Percentiles rank a stretch among this genome's conserved stretches.
These are phyloP conservation scores for Melanophora roralis DNA, from an alignment of 2,888 invertebrate genomes.

Conservation along the genomic window DNA sequence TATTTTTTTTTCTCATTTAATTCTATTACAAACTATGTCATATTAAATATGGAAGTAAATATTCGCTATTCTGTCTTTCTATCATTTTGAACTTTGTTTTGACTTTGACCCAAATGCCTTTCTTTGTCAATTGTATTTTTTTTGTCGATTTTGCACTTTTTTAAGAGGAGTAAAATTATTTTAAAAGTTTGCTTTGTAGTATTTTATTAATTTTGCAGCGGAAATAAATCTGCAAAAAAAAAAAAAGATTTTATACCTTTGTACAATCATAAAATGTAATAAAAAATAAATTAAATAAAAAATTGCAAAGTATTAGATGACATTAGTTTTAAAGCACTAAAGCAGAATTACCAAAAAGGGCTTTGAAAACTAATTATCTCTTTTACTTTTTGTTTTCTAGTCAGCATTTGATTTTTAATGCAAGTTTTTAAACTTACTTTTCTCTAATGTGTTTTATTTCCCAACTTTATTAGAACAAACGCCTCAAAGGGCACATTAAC, in stretches of 20 bases:
- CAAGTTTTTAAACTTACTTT: background rate
- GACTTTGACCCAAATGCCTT: constrained; percentile 57
- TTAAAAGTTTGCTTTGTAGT: constrained; percentile 25
- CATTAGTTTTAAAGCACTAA: background rate
- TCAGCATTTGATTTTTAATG: constrained; percentile 31
- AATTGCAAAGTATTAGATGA: background rate
- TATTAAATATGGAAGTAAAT: background rate
- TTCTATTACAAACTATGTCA: constrained; percentile 9
- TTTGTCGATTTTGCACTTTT: background rate
- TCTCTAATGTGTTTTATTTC: background rate
- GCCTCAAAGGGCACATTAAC: constrained; percentile 11
- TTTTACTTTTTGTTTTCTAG: background rate
- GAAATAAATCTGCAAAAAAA: constrained; percentile 2
- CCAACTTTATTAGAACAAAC: background rate
- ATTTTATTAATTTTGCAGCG: background rate
- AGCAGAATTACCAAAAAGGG: background rate
- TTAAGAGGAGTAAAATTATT: constrained; percentile 24
- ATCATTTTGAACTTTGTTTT: constrained; percentile 54
- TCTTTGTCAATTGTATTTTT: background rate
- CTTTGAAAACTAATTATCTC: background rate
- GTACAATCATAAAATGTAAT: too few species aligned
- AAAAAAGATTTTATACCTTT: constrained; percentile 49
- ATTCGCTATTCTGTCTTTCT: constrained; percentile 12
- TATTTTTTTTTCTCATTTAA: constrained; percentile 17
- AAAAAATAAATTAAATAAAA: too few species aligned